These are phyloP conservation scores for Brachionus angularis DNA, from an alignment of 1,140 invertebrate genomes.

Conservation along the genomic window DNA sequence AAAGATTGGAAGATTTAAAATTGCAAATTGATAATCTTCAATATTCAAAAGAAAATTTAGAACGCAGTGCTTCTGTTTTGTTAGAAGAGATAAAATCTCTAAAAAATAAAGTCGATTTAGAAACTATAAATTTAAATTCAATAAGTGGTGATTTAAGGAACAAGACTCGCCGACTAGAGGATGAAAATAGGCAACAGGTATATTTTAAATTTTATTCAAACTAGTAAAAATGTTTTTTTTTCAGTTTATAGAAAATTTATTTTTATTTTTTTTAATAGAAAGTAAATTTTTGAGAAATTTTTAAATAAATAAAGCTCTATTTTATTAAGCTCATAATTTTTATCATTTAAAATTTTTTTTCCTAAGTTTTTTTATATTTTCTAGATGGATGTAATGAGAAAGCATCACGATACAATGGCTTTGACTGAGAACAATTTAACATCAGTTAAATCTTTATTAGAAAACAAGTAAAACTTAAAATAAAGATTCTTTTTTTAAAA, in stretches of 20 bases:
- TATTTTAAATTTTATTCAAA: not conserved
- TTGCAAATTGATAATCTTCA: slow-evolving; percentile 35
- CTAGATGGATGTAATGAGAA: slow-evolving; percentile 19
- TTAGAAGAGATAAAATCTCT: slow-evolving; percentile 12
- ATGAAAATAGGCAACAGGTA: slow-evolving; percentile 23
- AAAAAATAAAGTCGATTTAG: slow-evolving; percentile 14
- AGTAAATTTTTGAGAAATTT: not conserved
- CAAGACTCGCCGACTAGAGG: not conserved
- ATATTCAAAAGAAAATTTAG: slow-evolving; percentile 31
- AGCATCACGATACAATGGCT: not conserved
- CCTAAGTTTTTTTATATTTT: not conserved
- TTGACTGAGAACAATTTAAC: slow-evolving; percentile 17
- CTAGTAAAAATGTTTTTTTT: not conserved
- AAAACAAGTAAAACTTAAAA: slow-evolving; percentile 9
- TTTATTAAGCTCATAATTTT: not conserved
- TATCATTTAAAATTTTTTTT: not conserved
- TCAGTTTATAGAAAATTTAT: no score
- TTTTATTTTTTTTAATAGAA: no score
- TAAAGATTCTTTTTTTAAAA: not conserved
- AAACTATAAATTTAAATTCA: slow-evolving; percentile 5
- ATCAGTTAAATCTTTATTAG: not conserved
- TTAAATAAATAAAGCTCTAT: not conserved
- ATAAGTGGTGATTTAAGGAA: slow-evolving; percentile 4
- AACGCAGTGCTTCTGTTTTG: not conserved
- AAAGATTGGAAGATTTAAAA: slow-evolving; percentile 46